Conservation (phyloP, 2,113 vertebrate genomes). For the Tachysurus fulvidraco region DNA sequence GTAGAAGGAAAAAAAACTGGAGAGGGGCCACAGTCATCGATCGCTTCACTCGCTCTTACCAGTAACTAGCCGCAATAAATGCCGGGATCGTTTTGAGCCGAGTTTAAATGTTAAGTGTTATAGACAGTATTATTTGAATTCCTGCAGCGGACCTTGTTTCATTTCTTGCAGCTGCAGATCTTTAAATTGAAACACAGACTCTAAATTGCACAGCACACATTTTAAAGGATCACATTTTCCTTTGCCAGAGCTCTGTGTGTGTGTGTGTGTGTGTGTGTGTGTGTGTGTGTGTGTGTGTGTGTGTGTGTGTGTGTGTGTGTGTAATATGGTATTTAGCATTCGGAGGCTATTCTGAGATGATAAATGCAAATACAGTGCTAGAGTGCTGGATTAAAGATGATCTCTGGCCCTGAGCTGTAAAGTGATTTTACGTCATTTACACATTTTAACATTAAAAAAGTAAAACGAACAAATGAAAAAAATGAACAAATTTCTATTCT, state of each 20-base stretch:
- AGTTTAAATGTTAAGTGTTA: slow-evolving; percentile 3
- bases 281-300: background rate
- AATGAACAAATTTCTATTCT: background rate
- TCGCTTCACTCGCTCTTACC: slow-evolving; percentile 4
- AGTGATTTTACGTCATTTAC: background rate
- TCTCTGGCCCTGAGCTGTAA: background rate
- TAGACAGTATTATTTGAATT: slow-evolving; percentile 19
- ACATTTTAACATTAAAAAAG: background rate
- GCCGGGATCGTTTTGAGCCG: background rate
- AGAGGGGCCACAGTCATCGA: background rate
- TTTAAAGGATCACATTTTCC: slow-evolving; percentile 10
- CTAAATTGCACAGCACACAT: slow-evolving; percentile 3
- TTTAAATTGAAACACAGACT: slow-evolving; percentile 25
- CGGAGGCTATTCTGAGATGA: background rate
- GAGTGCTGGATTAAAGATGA: background rate
- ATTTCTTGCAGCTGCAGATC: slow-evolving; percentile 16
- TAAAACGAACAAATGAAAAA: background rate
- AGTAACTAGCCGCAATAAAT: slow-evolving; percentile 20
- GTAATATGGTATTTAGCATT: background rate
- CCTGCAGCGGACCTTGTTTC: slow-evolving; percentile 3
- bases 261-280: background rate
- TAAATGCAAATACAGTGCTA: background rate
- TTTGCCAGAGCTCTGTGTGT: background rate
- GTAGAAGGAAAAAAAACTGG: background rate
- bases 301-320: background rate